Evolutionary conservation across 2,888 invertebrate species (phyloP), one percentile per base, ranked within the genome.

Genomic region (Cenopis cana): DNA sequence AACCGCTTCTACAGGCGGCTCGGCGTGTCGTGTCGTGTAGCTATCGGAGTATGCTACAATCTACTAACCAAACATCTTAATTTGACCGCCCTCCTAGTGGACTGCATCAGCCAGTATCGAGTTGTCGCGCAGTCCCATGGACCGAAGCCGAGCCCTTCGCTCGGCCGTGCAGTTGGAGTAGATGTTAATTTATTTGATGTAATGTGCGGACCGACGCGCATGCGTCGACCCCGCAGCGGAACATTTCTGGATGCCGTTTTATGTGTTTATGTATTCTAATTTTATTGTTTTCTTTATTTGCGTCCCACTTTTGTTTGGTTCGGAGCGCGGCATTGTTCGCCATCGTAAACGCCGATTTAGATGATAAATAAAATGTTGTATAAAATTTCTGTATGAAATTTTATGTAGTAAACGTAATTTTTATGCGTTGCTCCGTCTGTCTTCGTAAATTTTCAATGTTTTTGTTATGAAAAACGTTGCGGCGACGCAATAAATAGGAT

Each of bases 241-340:
- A 85, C 85, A 85, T 84, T 71, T 89, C 91, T 87, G 89, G 87
- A 87, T 87, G 86, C 85, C 85, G 88, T 89, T 92, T 91, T 92
- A 92, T 92, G 91, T 91, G 92, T 93, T 91, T 92, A 91, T 91
- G 89, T 93, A 93, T 93, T 93, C 93, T 91, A 93, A 93, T 93
- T 93, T 93, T 93, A 93, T 93, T 93, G 93, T 93, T 91, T 93
- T 92, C 93, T 91, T 93, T 93, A 92, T 93, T 93, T 90, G 93
- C 93, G 93, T 90, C 89, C 93, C 93, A 93, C 93, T 93, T 93
- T 93, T 91, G 92, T 93, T 90, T 87, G 90, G 91, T 89, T 87
- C 91, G 85, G 87, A 83, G 88, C 88, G 85, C 88, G 88, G 91
- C 92, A 92, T 93, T 93, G 93, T 93, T 92, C 89, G 84, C 82